These are phyloP conservation scores for Invenusta paracnida DNA, from an alignment of 2,888 invertebrate species.

Conservation along the genomic window DNA sequence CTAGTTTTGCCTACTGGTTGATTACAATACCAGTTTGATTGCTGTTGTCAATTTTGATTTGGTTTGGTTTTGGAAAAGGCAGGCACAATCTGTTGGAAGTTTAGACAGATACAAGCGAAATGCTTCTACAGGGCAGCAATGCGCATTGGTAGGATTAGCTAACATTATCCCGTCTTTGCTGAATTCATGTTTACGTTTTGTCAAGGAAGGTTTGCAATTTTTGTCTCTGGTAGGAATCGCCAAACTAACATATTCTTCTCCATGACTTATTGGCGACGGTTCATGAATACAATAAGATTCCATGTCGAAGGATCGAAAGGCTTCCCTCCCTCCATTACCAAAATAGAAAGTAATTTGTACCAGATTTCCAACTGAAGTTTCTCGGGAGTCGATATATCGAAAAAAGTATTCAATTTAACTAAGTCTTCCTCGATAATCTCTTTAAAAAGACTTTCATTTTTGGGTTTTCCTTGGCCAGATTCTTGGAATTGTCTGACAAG, in stretches of 20 bases:
- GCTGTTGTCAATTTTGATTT: neutral
- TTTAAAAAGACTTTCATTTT: slow-evolving; percentile 10
- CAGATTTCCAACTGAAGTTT: slow-evolving; percentile 26
- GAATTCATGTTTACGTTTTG: slow-evolving; percentile 26
- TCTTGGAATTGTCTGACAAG: slow-evolving; percentile 26
- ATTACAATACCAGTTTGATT: slow-evolving; percentile 19
- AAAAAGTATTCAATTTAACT: slow-evolving; percentile 23
- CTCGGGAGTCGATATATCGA: slow-evolving; percentile 19
- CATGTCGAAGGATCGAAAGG: slow-evolving; percentile 19
- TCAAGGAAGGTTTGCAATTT: neutral
- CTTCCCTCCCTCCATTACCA: slow-evolving; percentile 26
- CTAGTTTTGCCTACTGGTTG: slow-evolving; percentile 23
- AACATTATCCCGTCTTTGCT: slow-evolving; percentile 18
- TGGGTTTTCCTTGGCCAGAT: slow-evolving; percentile 6
- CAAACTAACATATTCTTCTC: slow-evolving; percentile 17
- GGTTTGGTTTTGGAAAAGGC: slow-evolving; percentile 1
- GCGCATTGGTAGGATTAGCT: slow-evolving; percentile 5
- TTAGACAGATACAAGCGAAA: slow-evolving; percentile 26
- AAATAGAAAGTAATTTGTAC: slow-evolving; percentile 29
- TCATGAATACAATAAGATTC: slow-evolving; percentile 14
- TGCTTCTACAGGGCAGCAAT: slow-evolving; percentile 27
- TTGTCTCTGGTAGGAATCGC: slow-evolving; percentile 15
- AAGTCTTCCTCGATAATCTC: slow-evolving; percentile 14
- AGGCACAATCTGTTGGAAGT: slow-evolving; percentile 13
- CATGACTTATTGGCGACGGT: slow-evolving; percentile 10